Base-by-base conservation (phyloP, 2,888 invertebrate species). In the Megalurothrips usitatus region DNA sequence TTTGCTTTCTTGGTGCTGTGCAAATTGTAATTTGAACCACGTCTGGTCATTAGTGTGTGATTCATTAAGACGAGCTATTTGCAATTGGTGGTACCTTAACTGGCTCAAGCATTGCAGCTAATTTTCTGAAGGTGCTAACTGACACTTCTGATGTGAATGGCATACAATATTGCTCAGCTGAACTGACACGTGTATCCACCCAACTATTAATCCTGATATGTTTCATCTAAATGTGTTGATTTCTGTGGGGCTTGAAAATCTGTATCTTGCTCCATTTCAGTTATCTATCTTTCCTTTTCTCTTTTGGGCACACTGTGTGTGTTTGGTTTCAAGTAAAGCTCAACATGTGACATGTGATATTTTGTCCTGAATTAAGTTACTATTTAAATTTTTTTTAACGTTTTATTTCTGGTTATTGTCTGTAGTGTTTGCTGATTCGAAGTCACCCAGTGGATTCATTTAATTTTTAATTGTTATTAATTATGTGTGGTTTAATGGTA, bases 121-220 rank as follows among this genome's bases (percentile, higher is more conserved):
- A 75, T n/a, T 12, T 23, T 75, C 23, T 75, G 68, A 75, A 75
- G 23, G 58, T 11, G 68, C 26, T 58, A 58, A 14, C n/a, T 58
- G 58, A 9, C n/a, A 58, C 19, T 19, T 75, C 68, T 26, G 26
- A 75, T 75, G 68, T 26, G 26, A 26, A 26, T 75, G 23, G 26
- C 68, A 75, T 8, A 26, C 26, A 12, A 23, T 26, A 75, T 75
- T 26, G 26, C 26, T 75, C 68, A 75, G 68, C 68, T 75, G 68
- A 75, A 26, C 68, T 75, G 68, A 75, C 68, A 75, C 68, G 68
- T 26, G 68, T 75, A 75, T 75, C 23, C 23, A 75, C 68, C 68
- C 68, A 75, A 75, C 68, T 75, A 75, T 75, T 75, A 75, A 75
- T 75, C 68, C 68, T 75, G 68, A 75, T 75, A 75, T 75, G 68